Percentiles rank a stretch among this genome's conserved stretches.
phyloP scores from a whole-genome alignment of 1,140 invertebrate genomes.

The Listronotus oregonensis region DNA sequence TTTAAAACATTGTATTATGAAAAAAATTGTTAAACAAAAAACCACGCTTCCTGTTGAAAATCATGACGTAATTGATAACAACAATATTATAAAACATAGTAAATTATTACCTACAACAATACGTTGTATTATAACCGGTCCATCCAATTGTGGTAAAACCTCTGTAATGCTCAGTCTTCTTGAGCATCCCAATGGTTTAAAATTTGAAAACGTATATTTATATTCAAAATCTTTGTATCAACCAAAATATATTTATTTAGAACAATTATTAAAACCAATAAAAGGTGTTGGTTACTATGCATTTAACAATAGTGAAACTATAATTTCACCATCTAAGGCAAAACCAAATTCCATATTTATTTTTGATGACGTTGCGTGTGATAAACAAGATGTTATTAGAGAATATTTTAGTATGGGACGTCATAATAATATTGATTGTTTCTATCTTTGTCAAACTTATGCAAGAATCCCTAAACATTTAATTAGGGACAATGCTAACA shows the following conservation, averaged over 20 bases:
- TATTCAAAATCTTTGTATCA: constrained; percentile 5
- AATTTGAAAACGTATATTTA: constrained; percentile 8
- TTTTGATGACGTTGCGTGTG: constrained; percentile 51
- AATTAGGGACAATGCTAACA: constrained; percentile 53
- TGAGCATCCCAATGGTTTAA: constrained; percentile 6
- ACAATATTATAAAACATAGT: neutral
- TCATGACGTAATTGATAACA: neutral
- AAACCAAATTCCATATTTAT: constrained; percentile 48
- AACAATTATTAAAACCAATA: neutral
- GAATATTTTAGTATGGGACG: constrained; percentile 51
- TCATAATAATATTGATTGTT: constrained; percentile 48
- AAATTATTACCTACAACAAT: neutral
- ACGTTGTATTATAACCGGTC: neutral
- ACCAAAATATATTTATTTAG: neutral
- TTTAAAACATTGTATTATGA: too few relatives aligned
- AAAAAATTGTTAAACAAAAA: too few relatives aligned
- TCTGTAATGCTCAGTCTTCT: neutral
- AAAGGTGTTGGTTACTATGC: constrained; percentile 3
- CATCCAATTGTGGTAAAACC: neutral
- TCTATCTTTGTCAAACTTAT: constrained; percentile 53
- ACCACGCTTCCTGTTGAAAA: too few relatives aligned
- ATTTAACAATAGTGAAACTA: constrained; percentile 5
- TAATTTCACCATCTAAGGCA: constrained; percentile 19
- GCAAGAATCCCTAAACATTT: constrained; percentile 53
- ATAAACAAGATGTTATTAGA: constrained; percentile 50